These are phyloP conservation scores for Ceryle rudis DNA, from an alignment of 2,797 vertebrate genomes.

Conservation along the genomic window DNA sequence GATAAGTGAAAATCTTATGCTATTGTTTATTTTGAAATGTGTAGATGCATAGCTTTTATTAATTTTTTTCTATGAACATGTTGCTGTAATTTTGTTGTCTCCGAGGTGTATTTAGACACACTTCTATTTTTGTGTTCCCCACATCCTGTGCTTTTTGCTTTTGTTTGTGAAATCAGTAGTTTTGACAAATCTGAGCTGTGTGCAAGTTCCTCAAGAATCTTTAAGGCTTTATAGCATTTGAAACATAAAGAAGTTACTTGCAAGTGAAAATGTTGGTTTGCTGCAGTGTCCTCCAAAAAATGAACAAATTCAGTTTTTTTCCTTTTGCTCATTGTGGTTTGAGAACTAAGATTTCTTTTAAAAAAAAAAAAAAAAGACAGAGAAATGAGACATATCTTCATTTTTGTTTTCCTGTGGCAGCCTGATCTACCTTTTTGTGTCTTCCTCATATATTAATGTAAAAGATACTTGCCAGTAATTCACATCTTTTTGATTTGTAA, in stretches of 20 bases:
- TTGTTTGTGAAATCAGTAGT: neutral
- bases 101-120: neutral
- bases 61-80: neutral
- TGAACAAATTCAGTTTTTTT: neutral
- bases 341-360: slow-evolving; percentile 72
- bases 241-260: neutral
- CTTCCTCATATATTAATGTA: slow-evolving; percentile 71
- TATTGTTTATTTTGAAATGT: neutral
- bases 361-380: neutral
- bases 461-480: slow-evolving; percentile 36
- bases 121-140: neutral
- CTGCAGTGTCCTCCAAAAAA: neutral
- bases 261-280: neutral
- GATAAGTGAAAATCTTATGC: neutral
- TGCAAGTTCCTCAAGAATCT: neutral
- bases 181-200: neutral
- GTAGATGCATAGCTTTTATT: neutral
- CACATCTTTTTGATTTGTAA: slow-evolving; percentile 52
- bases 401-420: slow-evolving; percentile 55
- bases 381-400: neutral
- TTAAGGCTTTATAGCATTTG: neutral
- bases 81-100: neutral
- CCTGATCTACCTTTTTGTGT: slow-evolving; percentile 58
- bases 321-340: slow-evolving; percentile 84
- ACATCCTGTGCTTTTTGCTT: neutral